These are phyloP conservation scores for Odontesthes bonariensis DNA, from an alignment of 2,113 vertebrate species.

Conservation along the genomic window DNA sequence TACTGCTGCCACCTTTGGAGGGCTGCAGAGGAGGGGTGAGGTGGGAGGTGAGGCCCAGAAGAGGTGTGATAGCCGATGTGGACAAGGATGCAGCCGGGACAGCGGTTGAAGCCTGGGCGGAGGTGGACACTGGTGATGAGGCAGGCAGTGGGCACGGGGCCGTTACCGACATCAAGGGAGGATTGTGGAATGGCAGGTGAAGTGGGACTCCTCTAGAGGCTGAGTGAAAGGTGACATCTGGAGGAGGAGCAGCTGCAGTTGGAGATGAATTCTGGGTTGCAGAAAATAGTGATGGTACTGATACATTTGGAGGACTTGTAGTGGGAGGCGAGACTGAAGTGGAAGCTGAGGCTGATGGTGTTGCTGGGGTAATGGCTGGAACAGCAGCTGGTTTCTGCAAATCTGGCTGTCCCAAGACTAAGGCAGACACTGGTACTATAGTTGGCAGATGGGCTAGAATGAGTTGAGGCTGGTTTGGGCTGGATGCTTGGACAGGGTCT, in stretches of 20 bases:
- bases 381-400: constrained; percentile 38
- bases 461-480: constrained; percentile 39
- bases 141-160: neutral
- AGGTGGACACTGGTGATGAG: constrained; percentile 4
- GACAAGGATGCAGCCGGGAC: neutral
- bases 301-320: neutral
- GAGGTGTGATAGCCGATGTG: constrained; percentile 1
- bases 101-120: constrained; percentile 13
- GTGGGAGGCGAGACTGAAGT: constrained; percentile 6
- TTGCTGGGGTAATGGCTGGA: neutral
- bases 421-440: constrained; percentile 50
- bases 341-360: constrained; percentile 4
- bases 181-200: constrained; percentile 57
- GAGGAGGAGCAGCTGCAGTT: constrained; percentile 19
- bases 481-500: constrained; percentile 34
- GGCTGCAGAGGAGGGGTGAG: constrained; percentile 46
- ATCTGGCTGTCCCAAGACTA: constrained; percentile 39
- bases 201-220: constrained; percentile 36
- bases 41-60: constrained; percentile 41
- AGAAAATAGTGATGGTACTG: neutral
- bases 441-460: constrained; percentile 35
- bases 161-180: constrained; percentile 26
- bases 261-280: constrained; percentile 10
- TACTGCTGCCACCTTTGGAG: constrained; percentile 26
- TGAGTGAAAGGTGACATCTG: constrained; percentile 13